phyloP scores from a whole-genome alignment of 2,888 invertebrate species.

The Chamaedrilus cognettii region DNA sequence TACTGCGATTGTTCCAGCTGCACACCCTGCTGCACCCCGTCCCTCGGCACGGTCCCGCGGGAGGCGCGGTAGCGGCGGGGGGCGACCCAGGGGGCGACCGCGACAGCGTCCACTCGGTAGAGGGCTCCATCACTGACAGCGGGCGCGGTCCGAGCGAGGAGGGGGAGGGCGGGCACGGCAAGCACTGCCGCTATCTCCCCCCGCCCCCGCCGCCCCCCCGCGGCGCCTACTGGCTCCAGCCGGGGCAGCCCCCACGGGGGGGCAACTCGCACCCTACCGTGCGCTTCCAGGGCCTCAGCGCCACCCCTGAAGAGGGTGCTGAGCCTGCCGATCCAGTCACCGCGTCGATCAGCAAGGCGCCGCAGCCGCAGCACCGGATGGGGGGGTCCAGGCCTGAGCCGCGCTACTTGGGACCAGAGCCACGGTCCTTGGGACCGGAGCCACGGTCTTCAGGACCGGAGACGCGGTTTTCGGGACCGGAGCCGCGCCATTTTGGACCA shows the following conservation, averaged over 20 bases:
- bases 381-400: neutral
- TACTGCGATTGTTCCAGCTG: too few species aligned
- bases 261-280: constrained; percentile 12
- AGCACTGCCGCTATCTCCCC: constrained; percentile 14
- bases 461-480: too few species aligned
- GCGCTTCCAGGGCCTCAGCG: constrained; percentile 12
- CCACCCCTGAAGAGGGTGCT: constrained; percentile 15
- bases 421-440: too few species aligned
- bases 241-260: neutral
- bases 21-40: too few species aligned
- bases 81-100: constrained; percentile 6
- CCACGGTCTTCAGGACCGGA: too few species aligned
- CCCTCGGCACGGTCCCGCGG: too few species aligned
- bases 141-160: constrained; percentile 23
- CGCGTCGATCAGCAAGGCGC: neutral
- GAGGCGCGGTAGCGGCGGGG: too few species aligned
- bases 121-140: constrained; percentile 24
- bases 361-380: neutral
- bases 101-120: constrained; percentile 22
- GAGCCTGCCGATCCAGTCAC: neutral
- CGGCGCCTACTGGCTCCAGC: constrained; percentile 23
- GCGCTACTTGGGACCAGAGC: too few species aligned
- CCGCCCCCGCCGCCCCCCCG: constrained; percentile 17
- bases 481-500: too few species aligned
- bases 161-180: constrained; percentile 11